These are phyloP conservation scores for Drosophila neocordata DNA, from an alignment of 1,140 invertebrate species.

Conservation along the genomic window DNA sequence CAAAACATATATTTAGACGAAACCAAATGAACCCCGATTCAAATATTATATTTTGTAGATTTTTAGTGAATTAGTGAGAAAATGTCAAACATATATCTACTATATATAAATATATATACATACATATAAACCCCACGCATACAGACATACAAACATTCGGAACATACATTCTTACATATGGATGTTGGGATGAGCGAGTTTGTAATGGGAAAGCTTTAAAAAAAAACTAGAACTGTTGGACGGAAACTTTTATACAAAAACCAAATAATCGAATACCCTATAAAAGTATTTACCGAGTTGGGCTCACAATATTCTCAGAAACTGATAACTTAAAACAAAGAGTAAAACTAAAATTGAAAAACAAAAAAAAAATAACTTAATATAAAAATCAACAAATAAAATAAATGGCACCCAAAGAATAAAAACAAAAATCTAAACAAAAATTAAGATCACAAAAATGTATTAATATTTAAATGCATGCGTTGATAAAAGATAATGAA, in stretches of 20 bases:
- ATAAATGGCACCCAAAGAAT: conserved; percentile 55
- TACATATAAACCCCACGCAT: conserved; percentile 8
- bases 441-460: conserved; percentile 15
- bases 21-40: conserved; percentile 38
- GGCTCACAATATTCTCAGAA: conserved; percentile 14
- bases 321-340: conserved; percentile 14
- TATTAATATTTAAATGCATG: conserved; percentile 35
- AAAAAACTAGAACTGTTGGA: conserved; percentile 69
- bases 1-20: conserved; percentile 47
- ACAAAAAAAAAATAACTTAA: conserved; percentile 49
- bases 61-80: conserved; percentile 71
- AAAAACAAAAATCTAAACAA: conserved; percentile 43
- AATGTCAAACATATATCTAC: conserved; percentile 46
- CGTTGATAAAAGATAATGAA: conserved; percentile 60
- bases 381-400: conserved; percentile 30
- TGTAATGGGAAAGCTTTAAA: conserved; percentile 78
- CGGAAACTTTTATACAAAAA: conserved; percentile 56
- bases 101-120: conserved; percentile 41
- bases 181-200: conserved; percentile 37
- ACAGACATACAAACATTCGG: conserved; percentile 14
- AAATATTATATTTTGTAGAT: conserved; percentile 79
- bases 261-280: conserved; percentile 11
- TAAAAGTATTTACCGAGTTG: conserved; percentile 15
- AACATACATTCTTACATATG: not conserved
- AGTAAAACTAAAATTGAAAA: conserved; percentile 55